phyloP scores from a whole-genome alignment of 2,113 vertebrate species.

The Lepisosteus oculatus region DNA sequence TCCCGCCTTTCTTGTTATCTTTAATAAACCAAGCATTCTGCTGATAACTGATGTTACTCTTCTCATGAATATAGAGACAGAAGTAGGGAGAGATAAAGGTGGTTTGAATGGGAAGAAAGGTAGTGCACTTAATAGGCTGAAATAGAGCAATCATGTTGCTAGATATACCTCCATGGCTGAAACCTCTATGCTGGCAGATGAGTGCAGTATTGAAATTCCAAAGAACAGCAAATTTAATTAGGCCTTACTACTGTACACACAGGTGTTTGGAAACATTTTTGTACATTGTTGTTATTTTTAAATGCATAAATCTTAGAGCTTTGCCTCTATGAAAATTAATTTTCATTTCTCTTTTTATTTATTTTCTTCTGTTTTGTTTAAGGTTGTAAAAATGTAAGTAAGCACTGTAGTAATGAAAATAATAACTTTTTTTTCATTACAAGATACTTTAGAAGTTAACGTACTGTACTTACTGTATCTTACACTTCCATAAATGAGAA shows the following conservation, averaged over 20 bases:
- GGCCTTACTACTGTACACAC: background rate
- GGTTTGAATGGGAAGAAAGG: background rate
- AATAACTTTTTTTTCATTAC: no score
- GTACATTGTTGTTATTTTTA: background rate
- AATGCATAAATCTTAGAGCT: background rate
- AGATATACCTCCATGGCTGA: background rate
- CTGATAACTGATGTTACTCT: slow-evolving; percentile 46
- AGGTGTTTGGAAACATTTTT: background rate
- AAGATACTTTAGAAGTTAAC: no score
- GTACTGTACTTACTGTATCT: background rate
- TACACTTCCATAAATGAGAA: background rate
- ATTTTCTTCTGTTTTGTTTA: background rate
- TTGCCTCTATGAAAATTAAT: no score
- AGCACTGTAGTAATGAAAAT: background rate
- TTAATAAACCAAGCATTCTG: slow-evolving; percentile 52
- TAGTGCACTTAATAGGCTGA: slow-evolving; percentile 13
- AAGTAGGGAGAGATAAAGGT: slow-evolving; percentile 1
- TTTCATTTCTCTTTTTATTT: background rate
- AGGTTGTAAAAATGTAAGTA: background rate
- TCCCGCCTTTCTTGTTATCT: slow-evolving; percentile 67
- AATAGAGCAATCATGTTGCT: background rate
- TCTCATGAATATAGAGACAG: slow-evolving; percentile 54
- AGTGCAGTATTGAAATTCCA: background rate
- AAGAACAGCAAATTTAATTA: background rate
- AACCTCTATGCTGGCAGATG: background rate